Evolutionary conservation across 2,888 invertebrate species (phyloP), one percentile per base, ranked within the genome.

Genomic region (Hylaea fasciaria): DNA sequence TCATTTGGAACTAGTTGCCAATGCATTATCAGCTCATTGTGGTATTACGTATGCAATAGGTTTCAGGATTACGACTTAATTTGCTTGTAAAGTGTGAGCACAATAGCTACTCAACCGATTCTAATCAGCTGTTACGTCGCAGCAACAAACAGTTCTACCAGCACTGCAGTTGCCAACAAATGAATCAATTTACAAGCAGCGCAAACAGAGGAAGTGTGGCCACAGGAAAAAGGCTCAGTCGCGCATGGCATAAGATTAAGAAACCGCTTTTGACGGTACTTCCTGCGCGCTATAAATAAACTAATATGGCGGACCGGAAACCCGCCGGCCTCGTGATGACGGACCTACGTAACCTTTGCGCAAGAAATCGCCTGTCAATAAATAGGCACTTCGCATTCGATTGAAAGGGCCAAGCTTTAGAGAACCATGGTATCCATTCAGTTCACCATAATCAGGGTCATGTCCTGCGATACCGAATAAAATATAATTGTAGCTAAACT

Each of bases 271-370:
- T 74, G 75, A 78, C 71, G 74, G 66, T 64, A 83, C 84, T 89
- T 90, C 89, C 90, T 86, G 78, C 64, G 78, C 70, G 68, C 72
- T 83, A 85, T 82, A 85, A 86, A 87, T 88, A 87, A 82, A 83
- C 83, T 74, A 79, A 85, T 82, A 84, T 81, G 79, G 80, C 77
- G 47, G 70, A 66, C 80, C 84, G 89, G 90, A 88, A 87, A 73
- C 71, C 60, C 63, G 51, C 45, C 71, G 85, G 74, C 88, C 87
- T 87, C 83, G 61, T 40, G 81, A 68, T 71, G 70, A 67, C 73
- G 72, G 71, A 76, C 72, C 69, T 65, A 62, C 55, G 49, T 63
- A 62, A 62, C 57, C 57, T 62, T 62, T 64, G 57, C 64, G 49
- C 45, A 56, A 65, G 46, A 47, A 39, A 51, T 47, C 16, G 39